phyloP scores from a whole-genome alignment of 2,797 vertebrate species.

The Melopsittacus undulatus region DNA sequence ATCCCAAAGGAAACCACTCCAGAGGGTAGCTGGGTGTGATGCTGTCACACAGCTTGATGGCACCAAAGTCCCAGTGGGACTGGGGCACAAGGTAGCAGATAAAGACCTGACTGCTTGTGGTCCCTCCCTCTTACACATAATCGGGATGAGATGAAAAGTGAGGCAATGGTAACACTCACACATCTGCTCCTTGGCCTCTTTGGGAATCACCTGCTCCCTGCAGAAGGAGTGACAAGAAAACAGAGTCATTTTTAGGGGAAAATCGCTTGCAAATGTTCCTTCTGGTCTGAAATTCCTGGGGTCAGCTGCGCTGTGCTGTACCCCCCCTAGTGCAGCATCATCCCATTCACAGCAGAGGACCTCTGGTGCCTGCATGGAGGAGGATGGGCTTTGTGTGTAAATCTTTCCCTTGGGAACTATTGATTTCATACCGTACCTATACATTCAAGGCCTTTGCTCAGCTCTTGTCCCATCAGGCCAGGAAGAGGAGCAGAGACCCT shows the following conservation, averaged over 20 bases:
- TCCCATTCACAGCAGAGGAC: fast-evolving
- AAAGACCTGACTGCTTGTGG: neutral
- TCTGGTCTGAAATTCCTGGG: neutral
- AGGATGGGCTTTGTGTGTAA: neutral
- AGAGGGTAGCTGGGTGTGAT: fast-evolving
- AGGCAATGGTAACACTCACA: neutral
- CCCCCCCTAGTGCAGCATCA: neutral
- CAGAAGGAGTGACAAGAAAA: neutral
- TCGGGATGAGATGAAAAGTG: fast-evolving
- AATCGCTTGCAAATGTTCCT: neutral
- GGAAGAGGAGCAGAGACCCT: neutral
- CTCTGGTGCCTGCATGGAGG: fast-evolving
- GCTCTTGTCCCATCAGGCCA: neutral
- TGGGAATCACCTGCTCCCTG: neutral
- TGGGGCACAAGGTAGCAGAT: neutral
- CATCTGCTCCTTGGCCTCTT: neutral
- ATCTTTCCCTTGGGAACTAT: neutral
- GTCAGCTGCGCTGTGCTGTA: neutral
- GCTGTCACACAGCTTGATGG: neutral
- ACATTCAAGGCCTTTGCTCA: neutral
- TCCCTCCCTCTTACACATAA: fast-evolving
- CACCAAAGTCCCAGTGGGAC: fast-evolving
- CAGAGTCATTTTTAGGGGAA: neutral
- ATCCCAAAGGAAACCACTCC: fast-evolving
- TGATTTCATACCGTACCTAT: neutral